Percentiles rank a stretch among this genome's conserved stretches.
Conservation (phyloP, 1,140 invertebrate genomes). For the Geopemphigus sp. region DNA sequence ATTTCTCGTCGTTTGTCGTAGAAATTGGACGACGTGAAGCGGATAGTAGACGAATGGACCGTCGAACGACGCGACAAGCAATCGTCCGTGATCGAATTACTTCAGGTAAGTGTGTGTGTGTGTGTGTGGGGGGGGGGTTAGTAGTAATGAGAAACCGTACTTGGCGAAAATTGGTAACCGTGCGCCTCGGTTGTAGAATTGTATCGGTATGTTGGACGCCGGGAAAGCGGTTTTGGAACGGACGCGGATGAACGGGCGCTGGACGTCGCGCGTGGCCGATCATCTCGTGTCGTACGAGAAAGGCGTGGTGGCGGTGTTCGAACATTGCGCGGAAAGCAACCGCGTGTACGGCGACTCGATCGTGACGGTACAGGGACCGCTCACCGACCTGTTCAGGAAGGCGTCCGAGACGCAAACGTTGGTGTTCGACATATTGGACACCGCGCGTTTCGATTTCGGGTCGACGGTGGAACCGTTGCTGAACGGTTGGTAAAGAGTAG, state of each 20-base stretch:
- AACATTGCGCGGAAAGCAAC: conserved; percentile 36
- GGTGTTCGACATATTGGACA: conserved; percentile 20
- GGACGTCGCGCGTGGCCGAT: background rate
- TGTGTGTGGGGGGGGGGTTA: too few species aligned
- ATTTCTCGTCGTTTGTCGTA: background rate
- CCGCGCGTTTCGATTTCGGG: background rate
- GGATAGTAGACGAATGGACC: background rate
- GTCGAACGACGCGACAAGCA: conserved; percentile 6
- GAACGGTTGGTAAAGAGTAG: background rate
- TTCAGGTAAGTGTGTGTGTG: too few species aligned
- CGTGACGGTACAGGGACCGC: background rate
- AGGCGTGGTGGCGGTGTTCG: background rate
- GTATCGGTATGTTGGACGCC: conserved; percentile 9
- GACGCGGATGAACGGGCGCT: background rate
- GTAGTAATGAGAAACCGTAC: background rate
- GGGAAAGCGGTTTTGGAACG: background rate
- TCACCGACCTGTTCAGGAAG: conserved; percentile 15
- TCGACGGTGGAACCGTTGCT: background rate
- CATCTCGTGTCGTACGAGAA: background rate
- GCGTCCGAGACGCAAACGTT: conserved; percentile 9
- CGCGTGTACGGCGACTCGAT: background rate
- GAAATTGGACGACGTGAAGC: background rate
- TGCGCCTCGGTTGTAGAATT: background rate
- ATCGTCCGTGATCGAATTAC: background rate
- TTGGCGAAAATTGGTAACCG: background rate